Evolutionary conservation across 2,888 invertebrate genomes (phyloP).

Genomic region (Cistogaster globosa): DNA sequence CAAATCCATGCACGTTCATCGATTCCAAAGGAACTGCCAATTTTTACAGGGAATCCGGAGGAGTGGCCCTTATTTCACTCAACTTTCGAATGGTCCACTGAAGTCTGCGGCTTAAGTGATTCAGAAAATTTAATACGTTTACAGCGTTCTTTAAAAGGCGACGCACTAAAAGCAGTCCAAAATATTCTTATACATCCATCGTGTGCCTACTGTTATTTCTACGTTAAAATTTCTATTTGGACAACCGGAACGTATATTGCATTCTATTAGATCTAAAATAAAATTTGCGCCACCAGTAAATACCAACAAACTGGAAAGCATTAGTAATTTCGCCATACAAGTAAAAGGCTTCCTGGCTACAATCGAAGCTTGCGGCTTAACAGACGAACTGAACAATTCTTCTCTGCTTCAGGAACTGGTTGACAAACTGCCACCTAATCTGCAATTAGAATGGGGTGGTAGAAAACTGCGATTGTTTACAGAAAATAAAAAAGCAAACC

Average conservation of each 20-base stretch:
- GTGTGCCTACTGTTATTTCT: slow-evolving; percentile 40
- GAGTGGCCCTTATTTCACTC: slow-evolving; percentile 64
- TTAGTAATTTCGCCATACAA: slow-evolving; percentile 47
- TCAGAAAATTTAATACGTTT: slow-evolving; percentile 59
- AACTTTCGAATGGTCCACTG: slow-evolving; percentile 58
- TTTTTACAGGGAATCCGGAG: slow-evolving; percentile 47
- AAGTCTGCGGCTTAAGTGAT: slow-evolving; percentile 57
- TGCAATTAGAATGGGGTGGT: slow-evolving; percentile 30
- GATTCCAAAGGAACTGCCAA: slow-evolving; percentile 50
- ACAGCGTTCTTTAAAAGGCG: slow-evolving; percentile 44
- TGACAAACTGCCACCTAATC: slow-evolving; percentile 6
- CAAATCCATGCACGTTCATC: slow-evolving; percentile 45
- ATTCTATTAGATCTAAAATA: slow-evolving; percentile 39
- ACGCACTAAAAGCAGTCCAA: slow-evolving; percentile 37
- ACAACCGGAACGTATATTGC: slow-evolving; percentile 22
- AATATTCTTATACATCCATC: slow-evolving; percentile 53
- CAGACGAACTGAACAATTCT: slow-evolving; percentile 46
- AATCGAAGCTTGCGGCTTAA: slow-evolving; percentile 43
- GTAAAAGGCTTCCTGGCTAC: slow-evolving; percentile 42
- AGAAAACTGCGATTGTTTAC: not conserved
- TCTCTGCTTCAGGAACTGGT: slow-evolving; percentile 46
- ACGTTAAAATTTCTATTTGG: slow-evolving; percentile 34
- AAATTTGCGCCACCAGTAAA: slow-evolving; percentile 35
- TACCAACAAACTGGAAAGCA: slow-evolving; percentile 34
- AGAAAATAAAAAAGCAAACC: not conserved